Evolutionary conservation across 92 coral and sea anemone genomes (phyloP).

Genomic region (Metridium senile): DNA sequence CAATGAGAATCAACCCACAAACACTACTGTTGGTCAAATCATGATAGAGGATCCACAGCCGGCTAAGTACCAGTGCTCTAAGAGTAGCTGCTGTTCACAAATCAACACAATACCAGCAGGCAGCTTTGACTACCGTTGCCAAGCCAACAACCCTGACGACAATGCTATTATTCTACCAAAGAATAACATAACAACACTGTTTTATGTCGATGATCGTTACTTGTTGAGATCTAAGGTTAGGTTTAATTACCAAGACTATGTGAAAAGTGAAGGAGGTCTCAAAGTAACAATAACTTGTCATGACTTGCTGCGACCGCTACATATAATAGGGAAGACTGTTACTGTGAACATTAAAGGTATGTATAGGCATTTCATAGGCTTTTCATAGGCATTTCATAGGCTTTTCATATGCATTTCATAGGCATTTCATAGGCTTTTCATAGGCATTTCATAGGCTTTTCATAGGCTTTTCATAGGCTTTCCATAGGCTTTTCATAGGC

Average conservation of each 20-base stretch:
- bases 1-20: constrained; percentile 58
- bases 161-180: constrained; percentile 28
- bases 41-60: constrained; percentile 50
- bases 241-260: constrained; percentile 24
- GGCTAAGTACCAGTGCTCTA: constrained; percentile 36
- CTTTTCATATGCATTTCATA: no score
- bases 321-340: constrained; percentile 42
- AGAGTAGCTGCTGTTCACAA: constrained; percentile 49
- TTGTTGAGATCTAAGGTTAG: constrained; percentile 31
- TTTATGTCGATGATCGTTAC: constrained; percentile 41
- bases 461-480: no score
- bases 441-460: no score
- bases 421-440: no score
- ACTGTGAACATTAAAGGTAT: constrained; percentile 40
- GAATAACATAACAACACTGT: constrained; percentile 35
- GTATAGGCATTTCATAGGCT: background rate
- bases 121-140: constrained; percentile 38
- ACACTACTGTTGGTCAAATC: constrained; percentile 62
- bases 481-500: no score
- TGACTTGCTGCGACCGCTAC: constrained; percentile 44
- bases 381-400: no score
- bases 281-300: constrained; percentile 47
- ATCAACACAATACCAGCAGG: constrained; percentile 17
- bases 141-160: constrained; percentile 40
- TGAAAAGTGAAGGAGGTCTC: constrained; percentile 25